A percentile compares a stretch with the other conserved stretches of the same genome.
phyloP scores from a whole-genome alignment of 2,888 invertebrate genomes.

The Anaspis maculata region DNA sequence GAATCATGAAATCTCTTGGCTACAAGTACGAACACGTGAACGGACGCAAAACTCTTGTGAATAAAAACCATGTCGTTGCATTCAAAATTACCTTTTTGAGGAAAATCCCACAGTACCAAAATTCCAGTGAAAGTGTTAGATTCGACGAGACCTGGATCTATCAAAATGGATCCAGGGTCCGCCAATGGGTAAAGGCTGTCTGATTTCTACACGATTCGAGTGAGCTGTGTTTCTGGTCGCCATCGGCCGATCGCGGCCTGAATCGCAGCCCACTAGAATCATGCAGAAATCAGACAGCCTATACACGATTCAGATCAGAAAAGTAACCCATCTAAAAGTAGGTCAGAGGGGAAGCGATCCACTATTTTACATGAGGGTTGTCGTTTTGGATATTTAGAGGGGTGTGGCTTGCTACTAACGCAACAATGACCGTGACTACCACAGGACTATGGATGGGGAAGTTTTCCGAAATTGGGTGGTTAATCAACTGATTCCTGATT shows the following conservation, averaged over 20 bases:
- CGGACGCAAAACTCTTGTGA: conserved; percentile 1
- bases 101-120: conserved; percentile 2
- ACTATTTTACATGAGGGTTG: conserved; percentile 5
- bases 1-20: conserved; percentile 2
- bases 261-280: too few relatives aligned
- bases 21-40: conserved; percentile 1
- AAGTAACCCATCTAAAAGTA: too few relatives aligned
- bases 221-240: too few relatives aligned
- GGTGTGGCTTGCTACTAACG: conserved; percentile 2
- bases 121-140: background rate
- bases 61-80: background rate
- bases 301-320: background rate
- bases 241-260: too few relatives aligned
- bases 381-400: conserved; percentile 1
- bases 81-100: conserved; percentile 2
- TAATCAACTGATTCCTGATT: conserved; percentile 33
- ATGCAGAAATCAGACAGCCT: too few relatives aligned
- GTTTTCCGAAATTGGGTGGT: conserved; percentile 46
- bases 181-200: too few relatives aligned
- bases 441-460: conserved; percentile 37
- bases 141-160: conserved; percentile 3
- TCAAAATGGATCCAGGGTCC: conserved; percentile 2
- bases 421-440: conserved; percentile 3
- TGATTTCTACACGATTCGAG: too few relatives aligned
- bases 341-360: conserved; percentile 2